These are phyloP conservation scores for Catocala fraxini DNA, from an alignment of 2,888 invertebrate genomes.

Conservation along the genomic window DNA sequence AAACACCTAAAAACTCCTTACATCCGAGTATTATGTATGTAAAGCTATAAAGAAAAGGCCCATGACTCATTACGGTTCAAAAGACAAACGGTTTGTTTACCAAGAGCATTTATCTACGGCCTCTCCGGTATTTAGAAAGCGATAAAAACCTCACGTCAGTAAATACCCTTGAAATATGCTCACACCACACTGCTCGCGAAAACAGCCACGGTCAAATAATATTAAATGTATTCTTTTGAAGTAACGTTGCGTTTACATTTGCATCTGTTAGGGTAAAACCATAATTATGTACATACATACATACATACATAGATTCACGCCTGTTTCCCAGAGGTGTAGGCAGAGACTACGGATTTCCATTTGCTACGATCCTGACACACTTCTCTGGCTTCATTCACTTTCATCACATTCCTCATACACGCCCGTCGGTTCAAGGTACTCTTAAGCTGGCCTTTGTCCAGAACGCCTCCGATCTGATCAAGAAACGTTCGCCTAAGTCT, in stretches of 20 bases:
- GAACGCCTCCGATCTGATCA: too few species aligned
- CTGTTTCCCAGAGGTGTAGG: too few species aligned
- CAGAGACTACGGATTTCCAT: too few species aligned
- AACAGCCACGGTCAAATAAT: not conserved
- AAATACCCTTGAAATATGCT: conserved; percentile 14
- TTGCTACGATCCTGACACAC: too few species aligned
- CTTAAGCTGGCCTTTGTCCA: too few species aligned
- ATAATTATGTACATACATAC: too few species aligned
- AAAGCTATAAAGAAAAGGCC: conserved; percentile 4
- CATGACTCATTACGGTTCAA: conserved; percentile 14
- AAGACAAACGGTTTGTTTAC: conserved; percentile 12
- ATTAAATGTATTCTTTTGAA: not conserved
- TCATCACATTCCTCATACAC: too few species aligned
- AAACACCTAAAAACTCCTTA: not conserved
- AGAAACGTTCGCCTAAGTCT: too few species aligned
- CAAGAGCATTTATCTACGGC: conserved; percentile 1
- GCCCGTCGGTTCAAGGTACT: too few species aligned
- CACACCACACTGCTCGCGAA: not conserved
- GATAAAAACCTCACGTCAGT: conserved; percentile 15
- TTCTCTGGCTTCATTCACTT: too few species aligned
- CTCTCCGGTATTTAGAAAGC: conserved; percentile 7
- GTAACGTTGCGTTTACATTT: not conserved
- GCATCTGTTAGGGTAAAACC: not conserved
- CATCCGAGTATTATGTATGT: not conserved
- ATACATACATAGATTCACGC: too few species aligned